Percentiles rank a stretch among this genome's conserved stretches.
These are phyloP conservation scores for Sympetrum striolatum DNA, from an alignment of 2,888 invertebrate genomes.

Conservation along the genomic window DNA sequence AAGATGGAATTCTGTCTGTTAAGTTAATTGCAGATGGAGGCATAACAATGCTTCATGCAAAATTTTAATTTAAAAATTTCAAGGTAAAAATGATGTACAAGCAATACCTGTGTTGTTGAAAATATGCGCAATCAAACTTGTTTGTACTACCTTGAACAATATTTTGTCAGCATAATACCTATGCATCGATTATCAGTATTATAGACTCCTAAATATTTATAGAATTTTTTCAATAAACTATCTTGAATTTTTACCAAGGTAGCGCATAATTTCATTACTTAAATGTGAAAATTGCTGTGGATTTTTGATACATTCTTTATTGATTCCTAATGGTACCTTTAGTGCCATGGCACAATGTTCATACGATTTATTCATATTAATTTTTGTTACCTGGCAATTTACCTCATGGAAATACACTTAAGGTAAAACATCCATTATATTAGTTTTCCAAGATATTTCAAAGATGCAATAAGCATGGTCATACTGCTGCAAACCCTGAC, in stretches of 20 bases:
- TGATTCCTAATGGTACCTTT: neutral
- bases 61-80: neutral
- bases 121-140: neutral
- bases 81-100: neutral
- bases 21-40: neutral
- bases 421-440: neutral
- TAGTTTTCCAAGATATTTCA: constrained; percentile 3
- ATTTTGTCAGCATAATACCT: neutral
- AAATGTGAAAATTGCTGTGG: constrained; percentile 21
- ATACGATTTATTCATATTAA: constrained; percentile 2
- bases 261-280: constrained; percentile 7
- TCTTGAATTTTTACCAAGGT: constrained; percentile 31
- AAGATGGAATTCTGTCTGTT: neutral
- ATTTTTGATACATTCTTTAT: constrained; percentile 42
- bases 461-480: constrained; percentile 19
- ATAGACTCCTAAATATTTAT: constrained; percentile 33
- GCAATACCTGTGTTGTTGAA: constrained; percentile 15
- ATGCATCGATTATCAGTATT: constrained; percentile 34
- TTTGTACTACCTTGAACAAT: neutral
- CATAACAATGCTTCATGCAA: neutral
- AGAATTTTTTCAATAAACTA: constrained; percentile 27
- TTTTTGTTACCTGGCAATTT: constrained; percentile 3
- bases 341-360: constrained; percentile 28
- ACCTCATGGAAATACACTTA: neutral
- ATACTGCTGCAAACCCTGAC: neutral